Base-by-base conservation (phyloP, 2,797 vertebrate genomes). In the Myiothlypis chrysogaster region DNA sequence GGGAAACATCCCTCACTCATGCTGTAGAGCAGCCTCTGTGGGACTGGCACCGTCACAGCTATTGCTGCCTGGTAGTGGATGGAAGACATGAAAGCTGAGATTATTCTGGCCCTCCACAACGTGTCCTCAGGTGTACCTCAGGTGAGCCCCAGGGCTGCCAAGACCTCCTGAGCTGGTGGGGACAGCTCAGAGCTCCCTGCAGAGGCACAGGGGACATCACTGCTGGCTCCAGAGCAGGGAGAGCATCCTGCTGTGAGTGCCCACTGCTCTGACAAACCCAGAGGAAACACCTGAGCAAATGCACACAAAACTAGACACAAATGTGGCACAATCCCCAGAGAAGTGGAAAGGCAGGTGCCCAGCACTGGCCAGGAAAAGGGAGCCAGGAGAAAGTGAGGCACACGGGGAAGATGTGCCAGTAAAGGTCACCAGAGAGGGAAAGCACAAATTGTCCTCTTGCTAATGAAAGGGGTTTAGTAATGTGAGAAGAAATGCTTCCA, bases 351-450 rank as follows among this genome's bases (percentile, higher is more conserved):
- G 7, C 43, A 50, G n/a, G 27, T 75, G 18, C 83, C 69, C 16
- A 7, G 41, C 60, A 60, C 60, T 49, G 37, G 35, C 27, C 76
- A 37, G 44, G 60, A 5, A 57, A 53, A 39, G 6, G 25, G 46
- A 77, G 15, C 12, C 81, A n/a, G 59, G 27, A 47, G 22, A 46
- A 85, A 47, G 35, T 0, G 4, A 93, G 46, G 25, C 37, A 17
- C 68, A 39, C 0, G 0, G 0, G 49, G 50, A 77, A 30, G 47
- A 22, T 0, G 14, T 28, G 44, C 66, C 65, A 68, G 55, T 28
- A 82, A 52, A 35, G 60, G 49, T 30, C 63, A 70, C 11, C 32
- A n/a, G 30, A 8, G 27, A 55, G 49, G n/a, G 37, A 44, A 60
- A 43, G 49, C 9, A 34, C 35, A n/a, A 8, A 0, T 39, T 50